Evolutionary conservation across 2,888 invertebrate species (phyloP).

Genomic region (Norana najaformis): DNA sequence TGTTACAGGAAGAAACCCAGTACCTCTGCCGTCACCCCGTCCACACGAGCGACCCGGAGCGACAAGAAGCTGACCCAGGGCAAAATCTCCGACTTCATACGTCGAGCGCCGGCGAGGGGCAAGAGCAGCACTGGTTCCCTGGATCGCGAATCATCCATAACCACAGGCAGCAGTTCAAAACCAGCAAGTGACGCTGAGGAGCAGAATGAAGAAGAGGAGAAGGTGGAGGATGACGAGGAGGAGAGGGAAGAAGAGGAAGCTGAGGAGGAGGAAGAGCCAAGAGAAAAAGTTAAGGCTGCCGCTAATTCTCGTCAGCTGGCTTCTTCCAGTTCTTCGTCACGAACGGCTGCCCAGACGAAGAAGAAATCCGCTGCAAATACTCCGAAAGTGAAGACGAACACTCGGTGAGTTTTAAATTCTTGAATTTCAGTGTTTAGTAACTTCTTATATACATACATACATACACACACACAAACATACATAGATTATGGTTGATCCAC

Average conservation of each 20-base stretch:
- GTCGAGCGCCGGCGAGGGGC: background rate
- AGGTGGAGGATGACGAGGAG: slow-evolving; percentile 40
- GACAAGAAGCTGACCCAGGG: slow-evolving; percentile 34
- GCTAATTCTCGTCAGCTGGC: slow-evolving; percentile 21
- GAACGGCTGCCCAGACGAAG: background rate
- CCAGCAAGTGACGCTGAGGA: slow-evolving; percentile 7
- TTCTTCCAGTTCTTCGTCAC: slow-evolving; percentile 25
- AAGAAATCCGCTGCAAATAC: background rate
- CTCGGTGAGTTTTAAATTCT: background rate
- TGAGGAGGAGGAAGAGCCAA: slow-evolving; percentile 9
- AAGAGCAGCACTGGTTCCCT: background rate
- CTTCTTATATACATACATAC: background rate
- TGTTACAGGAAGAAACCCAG: slow-evolving; percentile 9
- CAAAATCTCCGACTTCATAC: slow-evolving; percentile 42
- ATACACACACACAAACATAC: too few species aligned
- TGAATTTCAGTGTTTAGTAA: background rate
- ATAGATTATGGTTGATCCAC: background rate
- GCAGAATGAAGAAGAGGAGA: background rate
- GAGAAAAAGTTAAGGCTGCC: slow-evolving; percentile 42
- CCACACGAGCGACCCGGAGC: slow-evolving; percentile 3
- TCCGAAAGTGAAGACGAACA: background rate
- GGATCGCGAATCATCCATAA: background rate
- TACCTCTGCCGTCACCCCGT: slow-evolving; percentile 18
- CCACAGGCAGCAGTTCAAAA: background rate
- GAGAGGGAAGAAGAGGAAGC: slow-evolving; percentile 63